These are phyloP conservation scores for Sebastes variabilis DNA, from an alignment of 2,797 vertebrate genomes.

Conservation along the genomic window DNA sequence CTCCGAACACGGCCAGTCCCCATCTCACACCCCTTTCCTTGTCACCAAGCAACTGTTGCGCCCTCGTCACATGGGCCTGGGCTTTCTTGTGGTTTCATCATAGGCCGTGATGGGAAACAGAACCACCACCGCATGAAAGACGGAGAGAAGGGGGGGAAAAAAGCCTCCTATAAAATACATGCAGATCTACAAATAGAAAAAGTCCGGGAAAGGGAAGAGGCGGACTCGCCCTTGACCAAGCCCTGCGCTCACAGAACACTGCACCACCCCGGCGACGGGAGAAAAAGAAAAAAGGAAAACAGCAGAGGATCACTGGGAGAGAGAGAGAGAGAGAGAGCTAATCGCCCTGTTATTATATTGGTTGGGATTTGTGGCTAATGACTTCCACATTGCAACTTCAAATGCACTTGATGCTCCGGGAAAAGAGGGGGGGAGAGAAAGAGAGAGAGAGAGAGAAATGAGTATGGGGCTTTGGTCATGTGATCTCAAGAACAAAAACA, in stretches of 20 bases:
- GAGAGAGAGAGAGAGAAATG: neutral
- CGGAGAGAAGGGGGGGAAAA: constrained; percentile 21
- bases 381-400: constrained; percentile 81
- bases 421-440: neutral
- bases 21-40: constrained; percentile 24
- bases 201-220: constrained; percentile 66
- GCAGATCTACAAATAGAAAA: constrained; percentile 81
- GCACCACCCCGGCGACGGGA: constrained; percentile 57
- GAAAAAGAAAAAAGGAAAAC: constrained; percentile 27
- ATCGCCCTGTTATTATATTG: constrained; percentile 83
- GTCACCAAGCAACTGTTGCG: constrained; percentile 70
- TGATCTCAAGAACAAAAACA: constrained; percentile 70
- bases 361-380: constrained; percentile 80
- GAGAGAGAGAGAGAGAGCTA: constrained; percentile 48
- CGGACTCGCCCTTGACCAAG: constrained; percentile 70
- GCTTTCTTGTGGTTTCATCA: constrained; percentile 85
- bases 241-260: constrained; percentile 56
- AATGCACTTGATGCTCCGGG: constrained; percentile 65
- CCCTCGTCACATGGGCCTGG: constrained; percentile 67
- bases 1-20: constrained; percentile 15
- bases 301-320: constrained; percentile 56
- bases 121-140: constrained; percentile 79
- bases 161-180: constrained; percentile 71
- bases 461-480: constrained; percentile 46
- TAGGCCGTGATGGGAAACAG: constrained; percentile 82